Conservation (phyloP, 2,888 invertebrate genomes). For the Scaptomyza reducta region DNA sequence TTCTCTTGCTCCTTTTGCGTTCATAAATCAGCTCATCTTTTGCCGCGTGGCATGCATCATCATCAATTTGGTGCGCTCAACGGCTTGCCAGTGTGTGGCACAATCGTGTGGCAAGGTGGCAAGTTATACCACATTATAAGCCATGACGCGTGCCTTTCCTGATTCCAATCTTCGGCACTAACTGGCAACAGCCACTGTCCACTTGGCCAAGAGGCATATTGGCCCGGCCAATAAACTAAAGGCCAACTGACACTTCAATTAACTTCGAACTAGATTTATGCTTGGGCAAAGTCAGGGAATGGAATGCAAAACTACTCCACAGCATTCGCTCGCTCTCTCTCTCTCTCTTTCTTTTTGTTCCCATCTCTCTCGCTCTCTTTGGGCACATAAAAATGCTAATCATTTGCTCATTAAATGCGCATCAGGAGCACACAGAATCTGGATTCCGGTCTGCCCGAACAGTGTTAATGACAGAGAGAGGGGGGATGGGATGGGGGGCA, state of each 20-base stretch:
- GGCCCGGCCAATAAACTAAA: constrained; percentile 36
- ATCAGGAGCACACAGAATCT: constrained; percentile 41
- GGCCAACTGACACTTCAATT: constrained; percentile 50
- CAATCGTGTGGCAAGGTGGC: constrained; percentile 19
- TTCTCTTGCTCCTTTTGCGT: constrained; percentile 5
- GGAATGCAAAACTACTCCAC: constrained; percentile 44
- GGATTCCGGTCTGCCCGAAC: neutral
- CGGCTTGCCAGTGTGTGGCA: constrained; percentile 9
- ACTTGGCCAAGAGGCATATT: constrained; percentile 8
- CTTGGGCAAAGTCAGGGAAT: neutral
- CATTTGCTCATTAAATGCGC: constrained; percentile 76
- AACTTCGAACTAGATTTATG: constrained; percentile 34
- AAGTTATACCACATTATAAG: neutral
- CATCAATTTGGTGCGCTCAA: constrained; percentile 49
- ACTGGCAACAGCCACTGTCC: constrained; percentile 10
- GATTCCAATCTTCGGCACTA: constrained; percentile 15
- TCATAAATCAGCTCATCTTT: constrained; percentile 51
- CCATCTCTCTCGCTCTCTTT: neutral
- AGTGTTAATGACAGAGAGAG: constrained; percentile 61
- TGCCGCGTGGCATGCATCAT: constrained; percentile 17
- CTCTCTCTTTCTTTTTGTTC: neutral
- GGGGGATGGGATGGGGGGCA: neutral
- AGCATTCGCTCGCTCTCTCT: constrained; percentile 10
- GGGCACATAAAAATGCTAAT: constrained; percentile 69
- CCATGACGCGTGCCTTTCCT: constrained; percentile 32